Conservation (phyloP, 2,797 vertebrate species). For the Falco cherrug region DNA sequence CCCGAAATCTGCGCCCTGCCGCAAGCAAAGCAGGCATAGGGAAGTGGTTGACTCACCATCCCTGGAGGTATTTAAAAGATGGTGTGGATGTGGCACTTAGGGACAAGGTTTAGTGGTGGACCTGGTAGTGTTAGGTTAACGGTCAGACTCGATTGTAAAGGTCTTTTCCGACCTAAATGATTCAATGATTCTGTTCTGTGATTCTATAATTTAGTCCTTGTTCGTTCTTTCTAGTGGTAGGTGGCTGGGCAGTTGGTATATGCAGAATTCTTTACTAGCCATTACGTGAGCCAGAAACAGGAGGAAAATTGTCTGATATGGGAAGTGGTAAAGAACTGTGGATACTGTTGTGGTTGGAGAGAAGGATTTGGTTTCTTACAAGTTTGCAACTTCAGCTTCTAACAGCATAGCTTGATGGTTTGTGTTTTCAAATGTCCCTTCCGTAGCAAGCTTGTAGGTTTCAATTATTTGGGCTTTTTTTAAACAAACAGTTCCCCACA, state of each 20-base stretch:
- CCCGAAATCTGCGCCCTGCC: neutral
- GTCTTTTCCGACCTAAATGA: too few species aligned
- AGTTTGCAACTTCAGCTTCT: neutral
- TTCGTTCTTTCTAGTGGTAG: neutral
- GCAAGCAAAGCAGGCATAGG: neutral
- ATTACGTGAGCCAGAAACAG: neutral
- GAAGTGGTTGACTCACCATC: too few species aligned
- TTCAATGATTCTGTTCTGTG: too few species aligned
- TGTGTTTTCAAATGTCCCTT: neutral
- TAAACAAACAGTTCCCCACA: neutral
- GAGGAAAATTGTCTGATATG: neutral
- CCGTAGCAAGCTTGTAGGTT: neutral
- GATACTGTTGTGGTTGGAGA: neutral
- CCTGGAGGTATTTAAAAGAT: too few species aligned
- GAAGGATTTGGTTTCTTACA: neutral
- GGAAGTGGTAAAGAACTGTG: neutral
- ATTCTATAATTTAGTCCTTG: neutral
- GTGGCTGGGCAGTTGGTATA: neutral
- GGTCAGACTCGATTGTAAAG: too few species aligned
- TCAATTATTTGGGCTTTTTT: neutral
- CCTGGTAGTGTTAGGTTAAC: too few species aligned
- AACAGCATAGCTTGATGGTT: neutral
- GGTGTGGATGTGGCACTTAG: too few species aligned
- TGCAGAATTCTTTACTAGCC: neutral
- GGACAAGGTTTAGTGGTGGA: too few species aligned